Base-by-base conservation (phyloP, 2,888 invertebrate species). In the Cephus spinipes region DNA sequence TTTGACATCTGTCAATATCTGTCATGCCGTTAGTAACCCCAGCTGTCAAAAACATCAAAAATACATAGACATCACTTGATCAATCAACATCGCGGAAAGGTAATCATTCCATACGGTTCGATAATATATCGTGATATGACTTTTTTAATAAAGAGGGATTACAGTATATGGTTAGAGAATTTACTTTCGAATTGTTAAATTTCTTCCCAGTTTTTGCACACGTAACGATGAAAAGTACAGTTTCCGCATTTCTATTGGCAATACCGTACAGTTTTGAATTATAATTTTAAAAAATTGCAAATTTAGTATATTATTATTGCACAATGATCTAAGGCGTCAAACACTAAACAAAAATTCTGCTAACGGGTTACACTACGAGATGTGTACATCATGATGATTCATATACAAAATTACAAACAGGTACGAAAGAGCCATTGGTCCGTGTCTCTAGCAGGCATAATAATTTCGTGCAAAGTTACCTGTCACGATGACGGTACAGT, bases 401-500 rank as follows among this genome's bases (percentile, higher is more conserved):
- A 55, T 55, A 55, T 55, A 23, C 23, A 23, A 23, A 55, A 9
- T 55, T 55, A 55, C 2, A 23, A 9, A 55, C 55, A 23, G 55
- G 23, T 55, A 55, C 23, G 55, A 55, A 55, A 55, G 9, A 55
- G 55, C 55, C 55, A 55, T 1, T 55, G 55, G 55, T 55, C 55
- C 55, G 55, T 23, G 55, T 55, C 55, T 55, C 55, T 23, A 23
- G 9, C 55, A 23, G 55, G 9, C 4, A 40, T 55, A 55, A 55
- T 23, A 55, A 55, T 55, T 55, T 55, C 55, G 23, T 15, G 15
- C 55, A 23, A 55, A 55, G 23, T 55, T 55, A 15, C 9, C 55
- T 33, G 71, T 31, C 32, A 12, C 31, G 31, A 35, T 15, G 77
- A 75, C 68, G 69, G 75, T 77, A 69, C 32, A 32, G 12, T 32